Evolutionary conservation across 2,888 invertebrate genomes (phyloP), one percentile per base, ranked within the genome.

Genomic region (Mesodorylaimus sp.): DNA sequence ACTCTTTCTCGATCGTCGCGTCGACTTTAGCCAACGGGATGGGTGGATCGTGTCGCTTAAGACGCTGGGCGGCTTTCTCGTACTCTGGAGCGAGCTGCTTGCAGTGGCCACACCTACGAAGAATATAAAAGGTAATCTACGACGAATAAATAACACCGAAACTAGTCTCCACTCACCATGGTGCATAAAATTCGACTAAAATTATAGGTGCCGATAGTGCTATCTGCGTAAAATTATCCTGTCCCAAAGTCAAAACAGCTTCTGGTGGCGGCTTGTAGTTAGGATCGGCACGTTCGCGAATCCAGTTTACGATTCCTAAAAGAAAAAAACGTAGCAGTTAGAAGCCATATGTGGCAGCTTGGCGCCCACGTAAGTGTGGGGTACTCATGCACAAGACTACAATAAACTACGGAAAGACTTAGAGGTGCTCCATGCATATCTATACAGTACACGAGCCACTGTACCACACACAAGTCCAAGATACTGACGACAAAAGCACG

Each of bases 181-280:
- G 74, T 26, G 75, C 74, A 62, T 75, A 76, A 59, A 76, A 76
- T 56, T 74, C 72, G 3, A 76, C 73, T 19, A 76, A 64, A 2
- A 72, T 66, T 19, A 70, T 60, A 19, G 69, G 66, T 48, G 70
- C 64, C 21, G 65, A 59, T 2, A 61, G 58, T 26, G 74, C 59
- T 50, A 64, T 65, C 1, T 66, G 62, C 45, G 71, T 68, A 61
- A 76, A 76, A 57, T 71, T 74, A 25, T 68, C 68, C 55, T 53
- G 60, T 7, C 71, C 71, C 41, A 76, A 61, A 27, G 68, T 66
- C 47, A 73, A 58, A 13, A 75, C 74, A 47, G 65, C 66, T 39
- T 69, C 68, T 44, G 72, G 69, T n/a, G 74, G 74, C 10, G 75
- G 75, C 55, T 69, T 68, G 68, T 73, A 76, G 56, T 70, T 67